These are phyloP conservation scores for Popillia japonica DNA, from an alignment of 1,140 invertebrate species.

Conservation along the genomic window DNA sequence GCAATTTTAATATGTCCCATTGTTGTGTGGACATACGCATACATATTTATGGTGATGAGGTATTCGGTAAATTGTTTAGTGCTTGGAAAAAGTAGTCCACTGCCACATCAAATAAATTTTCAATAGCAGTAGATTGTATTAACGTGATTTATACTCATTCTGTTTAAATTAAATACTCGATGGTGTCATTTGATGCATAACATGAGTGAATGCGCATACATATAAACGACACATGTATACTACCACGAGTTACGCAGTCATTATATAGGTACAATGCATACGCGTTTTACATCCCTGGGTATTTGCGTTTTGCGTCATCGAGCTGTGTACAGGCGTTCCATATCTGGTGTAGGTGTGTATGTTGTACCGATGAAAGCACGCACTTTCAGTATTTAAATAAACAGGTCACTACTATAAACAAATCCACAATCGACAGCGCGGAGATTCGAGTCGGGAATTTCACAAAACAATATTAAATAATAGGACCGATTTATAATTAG, in stretches of 20 bases:
- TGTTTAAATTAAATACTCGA: conserved; percentile 16
- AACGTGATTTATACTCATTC: conserved; percentile 32
- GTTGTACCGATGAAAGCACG: background rate
- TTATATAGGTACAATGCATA: background rate
- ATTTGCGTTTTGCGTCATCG: background rate
- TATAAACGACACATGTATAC: background rate
- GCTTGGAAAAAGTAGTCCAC: background rate
- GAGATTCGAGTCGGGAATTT: background rate
- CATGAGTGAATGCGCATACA: background rate
- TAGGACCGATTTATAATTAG: background rate
- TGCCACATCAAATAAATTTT: conserved; percentile 17
- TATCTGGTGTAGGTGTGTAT: background rate
- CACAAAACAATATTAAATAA: conserved; percentile 6
- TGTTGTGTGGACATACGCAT: background rate
- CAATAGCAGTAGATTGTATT: background rate
- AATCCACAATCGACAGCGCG: background rate
- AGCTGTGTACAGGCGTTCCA: background rate
- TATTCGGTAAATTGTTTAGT: conserved; percentile 4
- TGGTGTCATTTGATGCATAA: conserved; percentile 24
- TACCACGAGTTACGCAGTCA: background rate
- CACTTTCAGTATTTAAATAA: conserved; percentile 6
- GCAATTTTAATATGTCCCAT: background rate
- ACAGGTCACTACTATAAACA: background rate
- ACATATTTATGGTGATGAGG: conserved; percentile 5
- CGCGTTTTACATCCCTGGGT: background rate